These are phyloP conservation scores for Zygothrica quintamaculata DNA, from an alignment of 2,888 invertebrate genomes.

Conservation along the genomic window DNA sequence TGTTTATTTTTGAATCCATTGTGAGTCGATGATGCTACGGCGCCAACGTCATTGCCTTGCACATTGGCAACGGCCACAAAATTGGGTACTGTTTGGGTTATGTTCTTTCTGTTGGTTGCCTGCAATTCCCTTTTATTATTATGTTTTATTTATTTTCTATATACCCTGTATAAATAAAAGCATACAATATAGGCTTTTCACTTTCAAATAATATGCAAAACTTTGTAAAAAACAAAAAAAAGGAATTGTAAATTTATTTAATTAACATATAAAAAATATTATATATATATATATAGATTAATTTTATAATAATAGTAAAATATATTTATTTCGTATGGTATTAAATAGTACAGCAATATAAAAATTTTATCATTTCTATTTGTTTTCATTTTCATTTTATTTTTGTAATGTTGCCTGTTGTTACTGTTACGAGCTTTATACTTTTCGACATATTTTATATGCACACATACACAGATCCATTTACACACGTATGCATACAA, in stretches of 20 bases:
- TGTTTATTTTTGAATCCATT: slow-evolving; percentile 40
- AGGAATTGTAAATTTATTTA: too few relatives aligned
- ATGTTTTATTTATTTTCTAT: slow-evolving; percentile 2
- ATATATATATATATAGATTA: too few relatives aligned
- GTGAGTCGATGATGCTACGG: slow-evolving; percentile 36
- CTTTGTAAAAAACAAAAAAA: too few relatives aligned
- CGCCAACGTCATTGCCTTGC: slow-evolving; percentile 40
- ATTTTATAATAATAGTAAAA: too few relatives aligned
- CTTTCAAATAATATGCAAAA: too few relatives aligned
- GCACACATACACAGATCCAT: slow-evolving; percentile 20
- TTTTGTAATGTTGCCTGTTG: slow-evolving; percentile 16
- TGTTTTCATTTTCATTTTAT: slow-evolving; percentile 27
- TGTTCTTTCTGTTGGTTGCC: slow-evolving; percentile 27
- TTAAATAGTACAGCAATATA: not conserved
- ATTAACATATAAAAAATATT: too few relatives aligned
- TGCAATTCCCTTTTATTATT: slow-evolving; percentile 52
- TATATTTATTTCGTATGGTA: too few relatives aligned
- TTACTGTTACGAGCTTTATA: slow-evolving; percentile 39
- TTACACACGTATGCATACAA: not conserved
- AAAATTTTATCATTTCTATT: slow-evolving; percentile 6
- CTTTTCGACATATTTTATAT: slow-evolving; percentile 52
- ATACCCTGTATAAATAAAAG: slow-evolving; percentile 20
- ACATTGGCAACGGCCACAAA: slow-evolving; percentile 61
- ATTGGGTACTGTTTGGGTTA: slow-evolving; percentile 66
- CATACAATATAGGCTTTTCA: too few relatives aligned